A percentile compares a stretch with the other conserved stretches of the same genome.
Conservation (phyloP, 2,888 invertebrate species). For the Stenichneumon culpator region DNA sequence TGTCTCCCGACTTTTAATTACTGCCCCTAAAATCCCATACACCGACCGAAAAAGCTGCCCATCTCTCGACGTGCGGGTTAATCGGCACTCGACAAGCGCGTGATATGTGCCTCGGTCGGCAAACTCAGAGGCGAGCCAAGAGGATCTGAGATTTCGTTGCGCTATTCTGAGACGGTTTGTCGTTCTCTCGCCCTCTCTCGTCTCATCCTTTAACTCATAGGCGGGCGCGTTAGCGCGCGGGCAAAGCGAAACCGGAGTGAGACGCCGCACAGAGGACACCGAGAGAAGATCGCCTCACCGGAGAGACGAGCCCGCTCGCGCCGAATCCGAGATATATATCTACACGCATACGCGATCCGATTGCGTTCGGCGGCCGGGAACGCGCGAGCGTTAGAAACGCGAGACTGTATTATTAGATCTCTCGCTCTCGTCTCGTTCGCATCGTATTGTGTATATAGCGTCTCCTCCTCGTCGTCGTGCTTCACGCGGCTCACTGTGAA, state of each 20-base stretch:
- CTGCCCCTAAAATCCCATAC: no score
- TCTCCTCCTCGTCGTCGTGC: slow-evolving; percentile 7
- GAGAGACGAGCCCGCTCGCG: slow-evolving; percentile 17
- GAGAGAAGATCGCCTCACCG: slow-evolving; percentile 24
- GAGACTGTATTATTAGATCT: slow-evolving; percentile 81
- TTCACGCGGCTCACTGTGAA: slow-evolving; percentile 16
- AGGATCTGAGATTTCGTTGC: slow-evolving; percentile 79
- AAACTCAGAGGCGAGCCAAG: slow-evolving; percentile 76
- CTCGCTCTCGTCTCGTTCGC: slow-evolving; percentile 41
- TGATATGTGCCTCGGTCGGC: slow-evolving; percentile 71
- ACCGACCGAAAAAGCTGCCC: no score
- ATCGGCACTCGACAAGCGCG: slow-evolving; percentile 74
- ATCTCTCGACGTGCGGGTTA: slow-evolving; percentile 9
- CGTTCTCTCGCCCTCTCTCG: slow-evolving; percentile 25
- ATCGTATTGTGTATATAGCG: slow-evolving; percentile 4
- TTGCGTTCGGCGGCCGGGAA: slow-evolving; percentile 74
- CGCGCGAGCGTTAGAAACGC: slow-evolving; percentile 78
- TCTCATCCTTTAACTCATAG: slow-evolving; percentile 30
- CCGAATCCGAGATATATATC: slow-evolving; percentile 51
- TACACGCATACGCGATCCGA: slow-evolving; percentile 75
- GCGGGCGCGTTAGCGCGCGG: slow-evolving; percentile 23
- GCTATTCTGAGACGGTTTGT: slow-evolving; percentile 77
- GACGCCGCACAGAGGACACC: slow-evolving; percentile 31
- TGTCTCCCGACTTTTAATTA: no score
- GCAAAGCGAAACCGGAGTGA: slow-evolving; percentile 49